Evolutionary conservation across 2,888 invertebrate genomes (phyloP), one percentile per base, ranked within the genome.

Genomic region (Troides oblongomaculatus): DNA sequence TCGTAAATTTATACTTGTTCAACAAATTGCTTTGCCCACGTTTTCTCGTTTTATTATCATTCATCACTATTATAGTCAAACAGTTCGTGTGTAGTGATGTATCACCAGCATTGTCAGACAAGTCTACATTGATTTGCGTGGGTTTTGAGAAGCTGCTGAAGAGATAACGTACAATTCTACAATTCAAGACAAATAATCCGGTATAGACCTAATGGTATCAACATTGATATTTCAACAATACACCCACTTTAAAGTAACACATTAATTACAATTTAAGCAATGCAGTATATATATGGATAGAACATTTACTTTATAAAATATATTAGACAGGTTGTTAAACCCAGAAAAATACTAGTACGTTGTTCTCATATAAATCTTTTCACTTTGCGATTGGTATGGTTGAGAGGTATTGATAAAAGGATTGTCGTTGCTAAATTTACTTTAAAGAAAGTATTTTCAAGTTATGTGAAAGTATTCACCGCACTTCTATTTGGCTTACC

Each of bases 91-190:
- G 53, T 53, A 84, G 76, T 84, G 83, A 86, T 86, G 87, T 88
- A 89, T 87, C 86, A 85, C 82, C 78, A 81, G 79, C 76, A 77
- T 78, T 85, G 86, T 68, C 72, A 73, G 87, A 87, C 83, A 73
- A 83, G 84, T 84, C 84, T 81, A 82, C 85, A 87, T 89, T 89
- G 87, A 89, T 83, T 85, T 88, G 86, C 84, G 80, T 83, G 77
- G 80, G 80, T 79, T 76, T 79, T 81, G 81, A 79, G 75, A 75
- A 74, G 85, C 84, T 84, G 84, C 83, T 78, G 53, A 53, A 53
- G 53, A 53, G 53, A 53, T 53, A 53, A 53, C n/a, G 84, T 82
- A 78, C 79, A 79, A 85, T 85, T 76, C 75, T 76, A 78, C 80
- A 79, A 81, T 78, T 76, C 77, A 77, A 79, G 80, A 77, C 79